phyloP scores from a whole-genome alignment of 2,888 invertebrate genomes.

The Blera fallax region DNA sequence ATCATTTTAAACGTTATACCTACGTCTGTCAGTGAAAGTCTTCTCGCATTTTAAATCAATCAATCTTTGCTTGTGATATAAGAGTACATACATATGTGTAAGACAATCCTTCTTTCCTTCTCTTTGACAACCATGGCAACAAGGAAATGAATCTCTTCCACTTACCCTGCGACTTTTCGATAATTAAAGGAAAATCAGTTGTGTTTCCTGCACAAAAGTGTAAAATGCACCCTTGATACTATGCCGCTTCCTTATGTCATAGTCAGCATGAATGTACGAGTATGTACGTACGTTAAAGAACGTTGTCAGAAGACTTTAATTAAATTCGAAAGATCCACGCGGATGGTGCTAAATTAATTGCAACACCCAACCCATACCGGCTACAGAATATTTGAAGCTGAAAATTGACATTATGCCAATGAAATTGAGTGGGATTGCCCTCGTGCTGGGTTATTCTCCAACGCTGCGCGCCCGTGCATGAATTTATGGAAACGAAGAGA shows the following conservation, averaged over 20 bases:
- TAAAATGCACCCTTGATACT: conserved; percentile 16
- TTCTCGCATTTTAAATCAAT: too few relatives aligned
- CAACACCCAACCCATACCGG: not conserved
- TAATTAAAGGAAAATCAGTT: conserved; percentile 52
- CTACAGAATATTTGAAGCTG: conserved; percentile 35
- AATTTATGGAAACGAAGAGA: not conserved
- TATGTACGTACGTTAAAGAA: conserved; percentile 40
- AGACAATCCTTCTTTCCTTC: not conserved
- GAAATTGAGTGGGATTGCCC: conserved; percentile 26
- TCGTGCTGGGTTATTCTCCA: not conserved
- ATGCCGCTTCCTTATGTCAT: not conserved
- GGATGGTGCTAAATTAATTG: conserved; percentile 45
- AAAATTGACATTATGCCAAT: conserved; percentile 61
- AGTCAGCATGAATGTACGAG: conserved; percentile 3
- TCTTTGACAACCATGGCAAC: not conserved
- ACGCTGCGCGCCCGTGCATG: conserved; percentile 22
- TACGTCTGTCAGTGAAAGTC: too few relatives aligned
- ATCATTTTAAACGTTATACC: too few relatives aligned
- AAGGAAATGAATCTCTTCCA: conserved; percentile 37
- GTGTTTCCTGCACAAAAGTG: conserved; percentile 29
- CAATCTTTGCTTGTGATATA: too few relatives aligned
- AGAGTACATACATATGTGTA: too few relatives aligned
- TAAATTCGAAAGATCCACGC: conserved; percentile 34
- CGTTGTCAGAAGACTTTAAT: conserved; percentile 57
- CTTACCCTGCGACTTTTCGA: conserved; percentile 23